Conservation (phyloP, 2,113 vertebrate species). For the Chloropsis hardwickii region DNA sequence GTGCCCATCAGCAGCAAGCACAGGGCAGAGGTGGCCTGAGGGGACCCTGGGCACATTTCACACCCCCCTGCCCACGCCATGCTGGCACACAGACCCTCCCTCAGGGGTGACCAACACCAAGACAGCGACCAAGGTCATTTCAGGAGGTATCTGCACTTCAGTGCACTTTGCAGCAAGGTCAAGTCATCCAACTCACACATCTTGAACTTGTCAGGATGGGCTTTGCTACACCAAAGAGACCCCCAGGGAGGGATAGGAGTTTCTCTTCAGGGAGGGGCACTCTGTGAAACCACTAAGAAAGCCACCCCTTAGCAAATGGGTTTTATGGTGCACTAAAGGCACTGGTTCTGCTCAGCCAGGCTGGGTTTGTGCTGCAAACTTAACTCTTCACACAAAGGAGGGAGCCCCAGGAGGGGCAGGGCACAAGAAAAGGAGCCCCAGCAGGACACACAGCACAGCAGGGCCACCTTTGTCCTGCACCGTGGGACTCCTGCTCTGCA, state of each 20-base stretch:
- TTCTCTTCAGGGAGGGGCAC: background rate
- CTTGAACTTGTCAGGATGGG: background rate
- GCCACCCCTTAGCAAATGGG: background rate
- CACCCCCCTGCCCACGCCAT: background rate
- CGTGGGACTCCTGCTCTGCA: background rate
- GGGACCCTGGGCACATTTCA: background rate
- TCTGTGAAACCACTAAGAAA: background rate
- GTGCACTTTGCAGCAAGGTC: background rate
- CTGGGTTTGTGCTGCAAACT: background rate
- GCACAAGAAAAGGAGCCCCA: background rate
- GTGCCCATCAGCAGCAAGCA: background rate
- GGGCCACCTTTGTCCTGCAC: slow-evolving; percentile 11
- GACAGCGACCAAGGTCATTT: background rate
- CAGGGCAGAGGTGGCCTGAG: background rate
- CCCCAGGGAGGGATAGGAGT: background rate
- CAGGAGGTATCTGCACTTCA: background rate
- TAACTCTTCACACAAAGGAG: background rate
- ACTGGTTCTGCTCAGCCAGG: background rate
- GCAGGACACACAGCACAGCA: background rate
- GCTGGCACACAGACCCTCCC: background rate
- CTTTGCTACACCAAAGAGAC: background rate
- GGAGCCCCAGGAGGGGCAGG: background rate
- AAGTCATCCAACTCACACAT: background rate
- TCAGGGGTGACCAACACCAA: background rate
- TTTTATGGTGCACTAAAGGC: rapidly evolving